Evolutionary conservation across 2,888 invertebrate species (phyloP).

Genomic region (Cyrtodaria siliqua): DNA sequence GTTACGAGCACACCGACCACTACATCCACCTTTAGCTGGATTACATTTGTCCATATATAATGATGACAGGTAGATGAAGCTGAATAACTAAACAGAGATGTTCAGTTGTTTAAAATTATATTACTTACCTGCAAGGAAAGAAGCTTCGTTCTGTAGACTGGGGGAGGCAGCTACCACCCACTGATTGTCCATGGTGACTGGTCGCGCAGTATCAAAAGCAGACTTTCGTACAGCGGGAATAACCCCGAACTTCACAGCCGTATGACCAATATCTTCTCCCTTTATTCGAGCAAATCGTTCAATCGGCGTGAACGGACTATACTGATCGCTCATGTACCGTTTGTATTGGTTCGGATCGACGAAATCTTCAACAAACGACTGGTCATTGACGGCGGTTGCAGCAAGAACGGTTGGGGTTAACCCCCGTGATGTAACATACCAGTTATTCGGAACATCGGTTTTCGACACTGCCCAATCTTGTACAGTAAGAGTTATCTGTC

Average conservation of each 20-base stretch:
- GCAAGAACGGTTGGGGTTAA: constrained; percentile 60
- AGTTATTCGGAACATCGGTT: constrained; percentile 75
- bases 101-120: too few relatives aligned
- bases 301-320: constrained; percentile 74
- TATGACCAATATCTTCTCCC: constrained; percentile 41
- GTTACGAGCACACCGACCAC: too few relatives aligned
- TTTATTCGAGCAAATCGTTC: constrained; percentile 67
- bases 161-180: constrained; percentile 66
- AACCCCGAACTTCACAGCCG: constrained; percentile 38
- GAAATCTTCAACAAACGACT: constrained; percentile 73
- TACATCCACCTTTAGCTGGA: too few relatives aligned
- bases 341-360: constrained; percentile 72
- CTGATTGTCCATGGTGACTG: constrained; percentile 46
- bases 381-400: constrained; percentile 62
- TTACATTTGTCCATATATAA: too few relatives aligned
- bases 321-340: constrained; percentile 65
- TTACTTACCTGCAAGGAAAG: constrained; percentile 63
- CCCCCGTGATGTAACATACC: constrained; percentile 69
- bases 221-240: constrained; percentile 68
- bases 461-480: constrained; percentile 76
- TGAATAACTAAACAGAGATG: too few relatives aligned
- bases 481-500: constrained; percentile 64
- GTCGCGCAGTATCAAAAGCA: constrained; percentile 21
- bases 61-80: too few relatives aligned
- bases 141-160: constrained; percentile 62